Evolutionary conservation across 2,888 invertebrate genomes (phyloP).

Genomic region (Euplexia lucipara): DNA sequence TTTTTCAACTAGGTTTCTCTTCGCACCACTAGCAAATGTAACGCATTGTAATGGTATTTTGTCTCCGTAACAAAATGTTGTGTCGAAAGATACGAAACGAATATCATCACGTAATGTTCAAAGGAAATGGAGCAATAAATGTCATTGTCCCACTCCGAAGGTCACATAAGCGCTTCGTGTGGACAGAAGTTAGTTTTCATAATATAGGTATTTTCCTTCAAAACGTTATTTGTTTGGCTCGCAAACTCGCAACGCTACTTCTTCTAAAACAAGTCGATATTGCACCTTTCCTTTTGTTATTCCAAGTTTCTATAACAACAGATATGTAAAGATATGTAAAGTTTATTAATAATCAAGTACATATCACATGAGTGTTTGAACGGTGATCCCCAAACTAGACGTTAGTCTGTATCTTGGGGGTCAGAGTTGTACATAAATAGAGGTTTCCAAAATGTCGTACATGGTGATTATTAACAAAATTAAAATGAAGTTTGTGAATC

Average conservation of each 20-base stretch:
- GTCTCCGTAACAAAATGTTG: conserved; percentile 49
- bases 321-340: too few species aligned
- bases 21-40: conserved; percentile 25
- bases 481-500: too few species aligned
- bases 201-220: conserved; percentile 46
- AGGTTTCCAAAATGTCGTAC: too few species aligned
- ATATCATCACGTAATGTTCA: conserved; percentile 53
- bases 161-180: conserved; percentile 37
- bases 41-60: conserved; percentile 46
- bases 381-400: too few species aligned
- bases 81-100: conserved; percentile 41
- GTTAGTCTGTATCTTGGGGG: too few species aligned
- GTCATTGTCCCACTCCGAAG: conserved; percentile 51
- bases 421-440: too few species aligned
- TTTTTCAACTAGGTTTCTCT: conserved; percentile 15
- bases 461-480: too few species aligned
- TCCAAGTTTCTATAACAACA: conserved; percentile 61
- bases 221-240: conserved; percentile 59
- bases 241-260: conserved; percentile 39
- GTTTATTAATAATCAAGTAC: too few species aligned
- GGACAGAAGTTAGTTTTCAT: conserved; percentile 33
- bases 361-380: too few species aligned
- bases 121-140: conserved; percentile 58
- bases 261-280: conserved; percentile 58
- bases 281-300: conserved; percentile 67